Evolutionary conservation across 2,113 vertebrate species (phyloP).

Genomic region (Scomber japonicus): DNA sequence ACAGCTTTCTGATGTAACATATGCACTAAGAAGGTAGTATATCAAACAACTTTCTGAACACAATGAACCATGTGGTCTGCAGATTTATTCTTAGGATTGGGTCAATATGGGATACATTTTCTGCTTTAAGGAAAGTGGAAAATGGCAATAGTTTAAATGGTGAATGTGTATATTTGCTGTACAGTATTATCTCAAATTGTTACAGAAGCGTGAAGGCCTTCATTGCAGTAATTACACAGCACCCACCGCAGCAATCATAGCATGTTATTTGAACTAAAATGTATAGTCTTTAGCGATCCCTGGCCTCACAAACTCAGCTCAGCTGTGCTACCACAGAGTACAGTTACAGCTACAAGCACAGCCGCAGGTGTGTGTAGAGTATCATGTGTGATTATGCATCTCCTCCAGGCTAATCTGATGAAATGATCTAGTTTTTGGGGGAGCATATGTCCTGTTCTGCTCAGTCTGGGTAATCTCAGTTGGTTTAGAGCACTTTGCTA

Average conservation of each 20-base stretch:
- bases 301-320: conserved; percentile 40
- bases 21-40: conserved; percentile 22
- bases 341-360: conserved; percentile 70
- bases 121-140: conserved; percentile 5
- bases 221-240: conserved; percentile 25
- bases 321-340: conserved; percentile 30
- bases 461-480: conserved; percentile 60
- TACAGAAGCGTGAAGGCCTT: neutral
- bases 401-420: conserved; percentile 80
- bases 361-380: conserved; percentile 78
- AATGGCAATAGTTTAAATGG: neutral
- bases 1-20: neutral
- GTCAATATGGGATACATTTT: conserved; percentile 18
- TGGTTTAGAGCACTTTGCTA: conserved; percentile 27
- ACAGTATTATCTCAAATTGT: neutral
- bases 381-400: conserved; percentile 74
- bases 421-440: conserved; percentile 50
- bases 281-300: conserved; percentile 36
- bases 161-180: neutral
- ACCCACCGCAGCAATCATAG: neutral
- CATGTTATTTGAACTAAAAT: conserved; percentile 37
- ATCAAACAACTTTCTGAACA: conserved; percentile 35
- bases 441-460: conserved; percentile 5
- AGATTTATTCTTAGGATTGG: neutral
- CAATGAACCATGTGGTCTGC: conserved; percentile 19